Conservation (phyloP, 2,113 vertebrate genomes). For the Bos indicus region DNA sequence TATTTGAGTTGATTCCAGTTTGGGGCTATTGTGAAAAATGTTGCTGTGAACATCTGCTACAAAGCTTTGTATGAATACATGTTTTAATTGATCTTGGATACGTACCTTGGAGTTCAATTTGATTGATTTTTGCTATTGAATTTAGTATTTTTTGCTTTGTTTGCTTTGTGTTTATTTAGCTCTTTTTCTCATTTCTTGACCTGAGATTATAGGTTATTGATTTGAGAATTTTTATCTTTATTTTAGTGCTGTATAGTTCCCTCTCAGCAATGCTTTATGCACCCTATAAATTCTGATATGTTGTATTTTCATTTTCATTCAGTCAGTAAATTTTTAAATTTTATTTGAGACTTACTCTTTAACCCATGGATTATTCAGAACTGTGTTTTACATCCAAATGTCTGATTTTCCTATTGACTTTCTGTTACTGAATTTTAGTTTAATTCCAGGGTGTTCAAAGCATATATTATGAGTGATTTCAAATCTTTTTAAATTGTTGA, state of each 20-base stretch:
- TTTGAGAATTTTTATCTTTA: neutral
- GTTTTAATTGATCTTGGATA: neutral
- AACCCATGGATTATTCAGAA: neutral
- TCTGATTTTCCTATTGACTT: neutral
- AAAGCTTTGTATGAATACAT: neutral
- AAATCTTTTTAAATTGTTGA: neutral
- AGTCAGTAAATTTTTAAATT: neutral
- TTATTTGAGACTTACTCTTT: neutral
- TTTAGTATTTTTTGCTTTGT: neutral
- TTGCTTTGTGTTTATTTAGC: neutral
- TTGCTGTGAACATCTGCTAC: neutral
- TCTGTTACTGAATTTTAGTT: slow-evolving; percentile 2
- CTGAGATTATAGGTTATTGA: neutral
- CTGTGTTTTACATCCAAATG: neutral
- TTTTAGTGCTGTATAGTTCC: neutral
- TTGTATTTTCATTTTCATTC: neutral
- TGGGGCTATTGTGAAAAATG: neutral
- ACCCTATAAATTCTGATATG: neutral
- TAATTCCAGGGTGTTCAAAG: neutral
- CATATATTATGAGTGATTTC: neutral
- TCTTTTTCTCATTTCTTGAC: neutral
- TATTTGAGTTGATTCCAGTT: neutral
- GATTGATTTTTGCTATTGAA: neutral
- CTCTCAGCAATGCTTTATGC: neutral
- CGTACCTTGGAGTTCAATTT: neutral